Evolutionary conservation across 2,113 vertebrate species (phyloP).

Genomic region (Rhynchomys soricoides): DNA sequence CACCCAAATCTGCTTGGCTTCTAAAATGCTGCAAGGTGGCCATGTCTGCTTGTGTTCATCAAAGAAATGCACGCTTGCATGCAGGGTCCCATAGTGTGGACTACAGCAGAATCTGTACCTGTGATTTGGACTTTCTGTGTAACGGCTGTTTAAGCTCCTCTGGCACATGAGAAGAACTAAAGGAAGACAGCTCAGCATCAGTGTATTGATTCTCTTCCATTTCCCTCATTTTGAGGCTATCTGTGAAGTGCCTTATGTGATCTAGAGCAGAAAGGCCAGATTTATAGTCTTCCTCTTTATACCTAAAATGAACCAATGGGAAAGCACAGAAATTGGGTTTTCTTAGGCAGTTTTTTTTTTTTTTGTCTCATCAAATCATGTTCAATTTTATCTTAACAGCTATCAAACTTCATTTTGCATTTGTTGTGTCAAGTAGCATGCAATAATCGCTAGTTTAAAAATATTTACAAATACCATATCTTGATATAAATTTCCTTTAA

Average conservation of each 20-base stretch:
- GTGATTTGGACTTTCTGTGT: conserved; percentile 99
- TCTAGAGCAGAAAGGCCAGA: conserved; percentile 95
- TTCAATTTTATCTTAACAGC: conserved; percentile 58
- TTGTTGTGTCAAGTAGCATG: conserved; percentile 50
- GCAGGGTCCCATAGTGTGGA: conserved; percentile 37
- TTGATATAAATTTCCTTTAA: conserved; percentile 25
- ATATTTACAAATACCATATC: neutral
- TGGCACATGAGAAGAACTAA: conserved; percentile 91
- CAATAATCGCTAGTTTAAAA: conserved; percentile 12
- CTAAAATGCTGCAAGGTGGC: neutral
- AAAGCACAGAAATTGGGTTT: conserved; percentile 73
- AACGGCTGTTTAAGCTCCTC: conserved; percentile 96
- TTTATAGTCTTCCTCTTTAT: conserved; percentile 94
- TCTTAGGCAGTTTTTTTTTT: conserved; percentile 45
- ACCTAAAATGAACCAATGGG: conserved; percentile 87
- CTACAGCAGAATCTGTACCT: conserved; percentile 89
- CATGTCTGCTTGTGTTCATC: neutral
- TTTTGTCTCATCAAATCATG: conserved; percentile 60
- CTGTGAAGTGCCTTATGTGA: conserved; percentile 97
- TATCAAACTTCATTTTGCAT: conserved; percentile 31
- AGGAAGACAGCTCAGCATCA: conserved; percentile 91
- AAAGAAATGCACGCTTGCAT: conserved; percentile 32
- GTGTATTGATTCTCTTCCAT: conserved; percentile 94
- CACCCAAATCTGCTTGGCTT: neutral
- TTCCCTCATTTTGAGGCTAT: conserved; percentile 94